These are phyloP conservation scores for Alligator mississippiensis DNA, from an alignment of 2,113 vertebrate species.

Conservation along the genomic window DNA sequence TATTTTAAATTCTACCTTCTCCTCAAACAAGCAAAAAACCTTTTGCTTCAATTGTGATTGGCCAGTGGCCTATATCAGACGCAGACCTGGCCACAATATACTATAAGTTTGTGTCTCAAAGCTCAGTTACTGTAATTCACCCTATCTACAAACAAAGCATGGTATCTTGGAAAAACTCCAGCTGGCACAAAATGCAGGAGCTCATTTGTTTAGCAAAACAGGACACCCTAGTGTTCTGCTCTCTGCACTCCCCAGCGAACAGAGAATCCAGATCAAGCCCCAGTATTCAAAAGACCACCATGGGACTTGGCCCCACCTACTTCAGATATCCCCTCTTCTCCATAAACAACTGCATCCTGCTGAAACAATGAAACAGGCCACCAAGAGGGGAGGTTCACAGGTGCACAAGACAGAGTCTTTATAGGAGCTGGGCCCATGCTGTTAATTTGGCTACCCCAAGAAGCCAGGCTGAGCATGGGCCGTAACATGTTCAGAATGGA, in stretches of 20 bases:
- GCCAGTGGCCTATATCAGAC: not conserved
- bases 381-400: no score
- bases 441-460: not conserved
- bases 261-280: no score
- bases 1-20: not conserved
- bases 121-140: not conserved
- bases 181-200: no score
- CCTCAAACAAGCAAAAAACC: no score
- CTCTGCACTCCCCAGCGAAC: not conserved
- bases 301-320: no score
- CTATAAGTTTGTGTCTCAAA: not conserved
- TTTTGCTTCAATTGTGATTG: no score
- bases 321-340: no score
- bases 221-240: not conserved
- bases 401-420: not conserved
- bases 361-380: no score
- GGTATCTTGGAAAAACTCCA: not conserved
- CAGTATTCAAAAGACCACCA: no score
- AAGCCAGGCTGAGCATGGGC: not conserved
- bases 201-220: no score
- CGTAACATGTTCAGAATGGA: not conserved
- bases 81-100: not conserved
- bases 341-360: no score
- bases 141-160: not conserved
- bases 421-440: not conserved